These are phyloP conservation scores for Horisme vitalbata DNA, from an alignment of 2,888 invertebrate species.

Conservation along the genomic window DNA sequence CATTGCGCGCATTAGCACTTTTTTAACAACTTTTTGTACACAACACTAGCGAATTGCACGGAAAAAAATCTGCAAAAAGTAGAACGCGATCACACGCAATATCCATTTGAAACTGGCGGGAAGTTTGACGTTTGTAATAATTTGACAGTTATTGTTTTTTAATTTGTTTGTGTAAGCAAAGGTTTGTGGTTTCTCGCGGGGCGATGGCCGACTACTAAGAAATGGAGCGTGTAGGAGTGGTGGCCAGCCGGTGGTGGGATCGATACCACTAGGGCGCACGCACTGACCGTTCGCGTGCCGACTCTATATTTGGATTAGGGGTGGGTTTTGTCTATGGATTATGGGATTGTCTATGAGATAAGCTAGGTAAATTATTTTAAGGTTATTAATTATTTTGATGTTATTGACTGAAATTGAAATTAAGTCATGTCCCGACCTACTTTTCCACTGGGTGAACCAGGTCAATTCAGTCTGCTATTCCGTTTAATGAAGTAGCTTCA, in stretches of 20 bases:
- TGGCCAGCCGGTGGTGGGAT: slow-evolving; percentile 74
- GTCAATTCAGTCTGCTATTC: too few relatives aligned
- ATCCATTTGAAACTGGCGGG: slow-evolving; percentile 32
- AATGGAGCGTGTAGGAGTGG: slow-evolving; percentile 70
- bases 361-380: not conserved
- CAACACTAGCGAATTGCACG: slow-evolving; percentile 22
- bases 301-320: slow-evolving; percentile 63
- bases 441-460: too few relatives aligned
- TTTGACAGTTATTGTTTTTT: slow-evolving; percentile 45
- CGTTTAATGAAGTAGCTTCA: too few relatives aligned
- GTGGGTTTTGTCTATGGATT: slow-evolving; percentile 45
- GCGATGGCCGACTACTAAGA: slow-evolving; percentile 75
- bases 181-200: slow-evolving; percentile 63
- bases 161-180: slow-evolving; percentile 39
- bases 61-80: slow-evolving; percentile 15
- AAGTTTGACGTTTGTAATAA: slow-evolving; percentile 30
- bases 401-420: not conserved
- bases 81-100: slow-evolving; percentile 33
- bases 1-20: slow-evolving; percentile 48
- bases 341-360: slow-evolving; percentile 30
- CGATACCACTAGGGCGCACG: slow-evolving; percentile 78
- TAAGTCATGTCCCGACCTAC: too few relatives aligned
- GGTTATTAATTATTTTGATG: not conserved
- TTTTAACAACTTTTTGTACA: slow-evolving; percentile 41
- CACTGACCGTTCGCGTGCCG: slow-evolving; percentile 70